Evolutionary conservation across 2,888 invertebrate species (phyloP), one percentile per base, ranked within the genome.

Genomic region (Argynnis bischoffii): DNA sequence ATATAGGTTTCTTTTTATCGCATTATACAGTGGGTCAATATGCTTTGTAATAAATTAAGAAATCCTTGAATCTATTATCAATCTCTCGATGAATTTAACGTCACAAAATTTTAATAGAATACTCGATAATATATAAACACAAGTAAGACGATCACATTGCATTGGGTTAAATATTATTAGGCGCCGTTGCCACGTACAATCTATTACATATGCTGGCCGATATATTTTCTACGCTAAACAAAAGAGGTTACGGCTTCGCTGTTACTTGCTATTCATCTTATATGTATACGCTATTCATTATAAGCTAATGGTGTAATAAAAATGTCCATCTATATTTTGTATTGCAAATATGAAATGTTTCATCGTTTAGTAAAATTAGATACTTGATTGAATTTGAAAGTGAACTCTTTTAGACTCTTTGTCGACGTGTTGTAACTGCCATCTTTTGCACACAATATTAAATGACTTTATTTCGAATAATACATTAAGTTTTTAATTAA

Each of bases 201-300:
- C 66, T 73, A 71, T 71, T 69, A 71, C 64, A 57, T 48, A 53
- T 68, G 55, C 63, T 66, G 47, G 59, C 50, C 64, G 56, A 69
- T 71, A 69, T 69, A 71, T 68, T 69, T 69, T 66, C 67, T 63
- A 51, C 67, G 64, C 64, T 60, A 66, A 71, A 72, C 67, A 69
- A 68, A 65, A 69, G 63, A 69, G 66, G 64, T 69, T 68, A 53
- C 66, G 68, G 55, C 55, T 63, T 63, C 59, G 60, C 63, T 55
- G 55, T 66, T 60, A 59, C 59, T 26, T 63, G 47, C 48, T 47
- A 63, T 70, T 66, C 55, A 69, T 66, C 59, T 69, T 63, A 6
- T 50, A 65, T 56, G 46, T 51, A 46, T 60, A 55, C 35, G 35
- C 47, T 61, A 51, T 67, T 55, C 16, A 46, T 66, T 55, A 51